These are phyloP conservation scores for Muscicapa adusta DNA, from an alignment of 2,113 vertebrate species.

Conservation along the genomic window DNA sequence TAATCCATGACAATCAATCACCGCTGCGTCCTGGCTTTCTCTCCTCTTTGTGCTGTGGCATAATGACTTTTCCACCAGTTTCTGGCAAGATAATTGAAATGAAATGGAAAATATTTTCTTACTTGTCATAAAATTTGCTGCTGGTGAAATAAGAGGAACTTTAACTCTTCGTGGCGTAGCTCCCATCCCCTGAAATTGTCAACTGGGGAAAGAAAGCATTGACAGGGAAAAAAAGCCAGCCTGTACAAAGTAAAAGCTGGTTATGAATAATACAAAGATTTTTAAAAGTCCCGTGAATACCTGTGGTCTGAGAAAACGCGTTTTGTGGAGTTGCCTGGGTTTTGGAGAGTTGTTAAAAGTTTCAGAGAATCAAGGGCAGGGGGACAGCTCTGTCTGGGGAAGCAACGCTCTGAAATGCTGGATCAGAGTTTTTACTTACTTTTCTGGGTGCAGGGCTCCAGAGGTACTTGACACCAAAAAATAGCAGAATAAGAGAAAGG, in stretches of 20 bases:
- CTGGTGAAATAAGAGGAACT: constrained; percentile 29
- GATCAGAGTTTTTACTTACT: constrained; percentile 64
- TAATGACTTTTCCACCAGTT: constrained; percentile 72
- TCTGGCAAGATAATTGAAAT: constrained; percentile 75
- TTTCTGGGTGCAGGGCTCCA: constrained; percentile 70
- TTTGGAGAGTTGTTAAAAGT: constrained; percentile 10
- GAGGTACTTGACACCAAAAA: constrained; percentile 70
- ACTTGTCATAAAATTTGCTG: constrained; percentile 66
- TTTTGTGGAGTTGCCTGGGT: not conserved
- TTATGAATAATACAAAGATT: constrained; percentile 45
- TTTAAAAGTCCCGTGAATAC: not conserved
- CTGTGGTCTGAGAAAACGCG: constrained; percentile 4
- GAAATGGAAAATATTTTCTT: constrained; percentile 72
- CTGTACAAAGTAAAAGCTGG: constrained; percentile 2
- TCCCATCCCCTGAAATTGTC: constrained; percentile 40
- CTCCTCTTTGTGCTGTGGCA: constrained; percentile 55
- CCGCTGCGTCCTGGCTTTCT: constrained; percentile 54
- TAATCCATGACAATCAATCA: constrained; percentile 64
- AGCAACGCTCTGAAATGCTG: not conserved
- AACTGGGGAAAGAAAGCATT: constrained; percentile 4
- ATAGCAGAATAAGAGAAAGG: constrained; percentile 64
- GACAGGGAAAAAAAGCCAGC: not conserved
- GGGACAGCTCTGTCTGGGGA: not conserved
- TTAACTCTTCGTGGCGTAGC: constrained; percentile 59
- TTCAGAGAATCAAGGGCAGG: not conserved